Evolutionary conservation across 2,888 invertebrate genomes (phyloP).

Genomic region (Nomada lathburiana): DNA sequence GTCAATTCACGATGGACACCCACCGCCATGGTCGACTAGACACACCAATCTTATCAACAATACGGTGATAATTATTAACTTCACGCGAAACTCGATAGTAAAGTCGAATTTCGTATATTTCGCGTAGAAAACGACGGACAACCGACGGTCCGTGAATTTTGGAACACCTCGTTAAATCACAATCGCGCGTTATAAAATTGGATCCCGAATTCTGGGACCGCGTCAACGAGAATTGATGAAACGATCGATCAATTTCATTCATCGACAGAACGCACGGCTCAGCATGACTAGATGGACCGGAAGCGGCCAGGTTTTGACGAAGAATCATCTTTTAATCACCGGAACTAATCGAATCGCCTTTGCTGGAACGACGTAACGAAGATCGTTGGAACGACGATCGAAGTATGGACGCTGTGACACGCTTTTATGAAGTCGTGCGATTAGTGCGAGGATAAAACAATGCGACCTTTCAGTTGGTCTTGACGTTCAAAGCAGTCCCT

Average conservation of each 20-base stretch:
- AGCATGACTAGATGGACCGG: constrained; percentile 71
- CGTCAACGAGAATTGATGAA: constrained; percentile 26
- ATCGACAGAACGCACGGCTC: constrained; percentile 61
- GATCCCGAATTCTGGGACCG: constrained; percentile 20
- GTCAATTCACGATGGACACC: constrained; percentile 38
- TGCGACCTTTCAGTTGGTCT: constrained; percentile 16
- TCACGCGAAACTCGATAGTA: constrained; percentile 48
- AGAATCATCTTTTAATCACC: constrained; percentile 8
- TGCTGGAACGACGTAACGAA: not conserved
- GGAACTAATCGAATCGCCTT: not conserved
- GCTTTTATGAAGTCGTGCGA: constrained; percentile 40
- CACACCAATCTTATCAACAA: constrained; percentile 78
- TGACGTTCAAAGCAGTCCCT: not conserved
- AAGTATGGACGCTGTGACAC: constrained; percentile 23
- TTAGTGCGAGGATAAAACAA: constrained; percentile 33
- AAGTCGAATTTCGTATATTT: constrained; percentile 26
- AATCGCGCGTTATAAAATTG: constrained; percentile 59
- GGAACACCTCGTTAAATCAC: constrained; percentile 77
- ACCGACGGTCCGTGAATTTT: constrained; percentile 62
- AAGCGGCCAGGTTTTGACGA: constrained; percentile 44
- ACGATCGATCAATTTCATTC: constrained; percentile 45
- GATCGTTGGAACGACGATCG: constrained; percentile 26
- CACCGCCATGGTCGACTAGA: constrained; percentile 78
- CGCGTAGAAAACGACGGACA: constrained; percentile 44
- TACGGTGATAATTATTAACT: constrained; percentile 70